Base-by-base conservation (phyloP, 2,797 vertebrate genomes). In the Neosilurus mollespiculum region DNA sequence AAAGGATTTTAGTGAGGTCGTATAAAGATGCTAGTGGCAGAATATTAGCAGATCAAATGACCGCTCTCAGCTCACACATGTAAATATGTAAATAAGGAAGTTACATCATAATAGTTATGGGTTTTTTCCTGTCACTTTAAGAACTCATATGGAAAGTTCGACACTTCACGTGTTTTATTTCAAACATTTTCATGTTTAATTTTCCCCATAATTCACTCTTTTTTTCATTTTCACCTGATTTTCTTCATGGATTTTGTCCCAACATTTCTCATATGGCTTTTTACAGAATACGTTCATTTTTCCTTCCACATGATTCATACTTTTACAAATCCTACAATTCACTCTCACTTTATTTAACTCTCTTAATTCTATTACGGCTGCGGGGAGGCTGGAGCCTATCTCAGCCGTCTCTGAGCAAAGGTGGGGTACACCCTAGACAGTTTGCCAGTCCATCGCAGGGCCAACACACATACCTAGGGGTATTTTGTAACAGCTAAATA, bases 1-100 rank as follows among this genome's bases (percentile, higher is more conserved):
- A 56, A 79, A 81, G 34, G 59, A 78, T 78, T 78, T 26, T 75
- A 43, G 16, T 26, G 14, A 58, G 18, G 26, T 59, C 14, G 26
- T 26, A 54, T 5, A 16, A 72, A 24, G 34, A 69, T 3, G 8
- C 34, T 1, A 37, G 15, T 0, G 18, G 4, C 18, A 43, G 51
- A 54, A 72, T 72, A 18, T 16, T 9, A 9, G n/a, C 51, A 26
- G 14, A 53, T 24, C 7, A n/a, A 49, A 71, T 51, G 11, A 51
- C 3, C 11, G 26, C 16, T 22, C 2, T 70, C 9, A 70, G 37
- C 67, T 43, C 37, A 49, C 37, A 37, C 66, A 18, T 10, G 20
- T 22, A 43, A 70, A 26, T 24, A 70, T 30, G 30, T 26, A 72
- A 18, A 51, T 4, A 71, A 24, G 11, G 12, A 73, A 54, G 24